Evolutionary conservation across 2,113 vertebrate species (phyloP).

Genomic region (Tragelaphus imberbis): DNA sequence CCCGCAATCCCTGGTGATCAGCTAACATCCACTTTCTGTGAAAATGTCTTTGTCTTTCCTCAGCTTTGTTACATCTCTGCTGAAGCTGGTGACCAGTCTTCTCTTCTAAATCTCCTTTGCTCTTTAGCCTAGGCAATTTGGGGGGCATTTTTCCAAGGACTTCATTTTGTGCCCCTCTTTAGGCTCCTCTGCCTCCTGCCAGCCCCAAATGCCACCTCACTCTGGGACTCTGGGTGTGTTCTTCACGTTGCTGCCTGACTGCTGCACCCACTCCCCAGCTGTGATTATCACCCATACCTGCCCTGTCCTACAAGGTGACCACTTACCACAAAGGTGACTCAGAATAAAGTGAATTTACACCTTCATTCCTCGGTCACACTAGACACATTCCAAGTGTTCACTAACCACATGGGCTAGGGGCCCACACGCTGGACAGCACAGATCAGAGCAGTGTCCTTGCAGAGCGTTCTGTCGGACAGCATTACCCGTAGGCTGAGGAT

Average conservation of each 20-base stretch:
- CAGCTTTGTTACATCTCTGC: background rate
- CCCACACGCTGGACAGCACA: background rate
- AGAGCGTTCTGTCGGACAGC: background rate
- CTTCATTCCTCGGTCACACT: background rate
- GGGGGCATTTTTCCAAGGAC: background rate
- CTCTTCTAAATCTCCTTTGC: background rate
- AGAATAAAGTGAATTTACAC: background rate
- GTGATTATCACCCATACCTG: background rate
- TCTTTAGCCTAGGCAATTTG: background rate
- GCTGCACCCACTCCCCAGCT: background rate
- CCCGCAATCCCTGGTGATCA: background rate
- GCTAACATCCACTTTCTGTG: rapidly evolving
- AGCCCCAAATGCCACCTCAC: background rate
- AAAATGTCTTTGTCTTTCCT: background rate
- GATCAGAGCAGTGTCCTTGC: rapidly evolving
- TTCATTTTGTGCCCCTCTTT: background rate
- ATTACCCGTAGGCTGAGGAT: background rate
- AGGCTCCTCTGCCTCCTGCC: background rate
- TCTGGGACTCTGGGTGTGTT: background rate
- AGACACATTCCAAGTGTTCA: background rate
- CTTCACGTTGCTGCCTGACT: background rate
- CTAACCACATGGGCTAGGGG: background rate
- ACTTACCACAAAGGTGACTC: background rate
- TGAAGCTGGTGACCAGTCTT: background rate
- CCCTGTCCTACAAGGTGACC: background rate